phyloP scores from a whole-genome alignment of 2,797 vertebrate species.

The Mus caroli region DNA sequence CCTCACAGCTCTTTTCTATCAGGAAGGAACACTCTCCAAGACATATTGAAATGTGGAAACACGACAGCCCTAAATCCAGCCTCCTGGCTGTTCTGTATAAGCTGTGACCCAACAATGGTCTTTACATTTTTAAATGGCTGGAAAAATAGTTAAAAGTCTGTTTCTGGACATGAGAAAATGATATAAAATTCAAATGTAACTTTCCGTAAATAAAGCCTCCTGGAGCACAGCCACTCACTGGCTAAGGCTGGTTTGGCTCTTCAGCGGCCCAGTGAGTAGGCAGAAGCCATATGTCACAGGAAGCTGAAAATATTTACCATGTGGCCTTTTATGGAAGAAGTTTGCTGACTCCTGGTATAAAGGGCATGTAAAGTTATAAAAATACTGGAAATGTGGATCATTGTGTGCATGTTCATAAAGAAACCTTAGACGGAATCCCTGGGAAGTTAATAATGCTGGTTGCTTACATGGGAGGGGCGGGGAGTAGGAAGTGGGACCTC shows the following conservation, averaged over 20 bases:
- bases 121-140: slow-evolving; percentile 53
- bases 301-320: slow-evolving; percentile 70
- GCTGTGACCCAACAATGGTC: slow-evolving; percentile 21
- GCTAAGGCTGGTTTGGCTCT: background rate
- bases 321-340: slow-evolving; percentile 70
- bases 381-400: slow-evolving; percentile 34
- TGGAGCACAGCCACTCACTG: slow-evolving; percentile 46
- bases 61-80: background rate
- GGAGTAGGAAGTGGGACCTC: background rate
- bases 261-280: background rate
- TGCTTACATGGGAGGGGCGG: background rate
- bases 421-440: slow-evolving; percentile 31
- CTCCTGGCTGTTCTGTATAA: background rate
- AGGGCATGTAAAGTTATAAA: slow-evolving; percentile 31
- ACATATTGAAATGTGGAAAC: background rate
- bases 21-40: background rate
- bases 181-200: slow-evolving; percentile 70
- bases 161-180: slow-evolving; percentile 68
- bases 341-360: slow-evolving; percentile 46
- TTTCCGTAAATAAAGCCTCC: slow-evolving; percentile 65
- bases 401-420: slow-evolving; percentile 52
- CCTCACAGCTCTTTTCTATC: background rate
- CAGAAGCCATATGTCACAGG: slow-evolving; percentile 38
- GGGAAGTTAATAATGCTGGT: slow-evolving; percentile 23
- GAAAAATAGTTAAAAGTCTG: slow-evolving; percentile 32